Percentiles rank a stretch among this genome's conserved stretches.
Evolutionary conservation across 2,797 vertebrate species (phyloP).

Genomic region (Malacoctenus gilli): DNA sequence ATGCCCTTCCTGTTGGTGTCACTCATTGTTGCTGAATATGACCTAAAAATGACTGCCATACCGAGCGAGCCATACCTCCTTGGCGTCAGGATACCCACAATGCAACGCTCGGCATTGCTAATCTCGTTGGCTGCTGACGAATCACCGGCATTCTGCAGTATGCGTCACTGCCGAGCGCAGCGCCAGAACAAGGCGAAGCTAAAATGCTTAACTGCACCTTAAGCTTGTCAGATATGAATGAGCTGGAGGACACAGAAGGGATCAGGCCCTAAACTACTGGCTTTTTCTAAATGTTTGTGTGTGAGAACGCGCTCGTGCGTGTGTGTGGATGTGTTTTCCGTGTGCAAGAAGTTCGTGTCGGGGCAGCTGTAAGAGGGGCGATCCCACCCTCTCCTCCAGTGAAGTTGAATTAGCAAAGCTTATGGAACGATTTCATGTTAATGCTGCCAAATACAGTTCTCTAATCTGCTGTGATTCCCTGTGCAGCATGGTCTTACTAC

Average conservation of each 20-base stretch:
- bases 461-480: constrained; percentile 76
- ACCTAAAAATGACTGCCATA: constrained; percentile 42
- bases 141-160: constrained; percentile 54
- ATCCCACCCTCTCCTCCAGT: constrained; percentile 35
- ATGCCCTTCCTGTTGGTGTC: constrained; percentile 31
- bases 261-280: constrained; percentile 34
- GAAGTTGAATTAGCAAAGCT: constrained; percentile 74
- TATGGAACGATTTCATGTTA: constrained; percentile 76
- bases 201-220: constrained; percentile 66
- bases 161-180: constrained; percentile 60
- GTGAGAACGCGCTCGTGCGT: too few species aligned
- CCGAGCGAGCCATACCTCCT: constrained; percentile 47
- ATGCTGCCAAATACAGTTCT: constrained; percentile 73
- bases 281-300: constrained; percentile 3
- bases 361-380: constrained; percentile 35
- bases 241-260: constrained; percentile 49
- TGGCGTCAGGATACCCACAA: constrained; percentile 65
- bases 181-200: constrained; percentile 52
- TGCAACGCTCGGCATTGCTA: constrained; percentile 61
- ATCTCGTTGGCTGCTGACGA: constrained; percentile 72
- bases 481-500: constrained; percentile 57
- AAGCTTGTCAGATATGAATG: constrained; percentile 70
- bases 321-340: not conserved
- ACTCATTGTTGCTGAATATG: constrained; percentile 40
- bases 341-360: constrained; percentile 24